Base-by-base conservation (phyloP, 1,140 invertebrate species). In the Panagrolaimus sp. region DNA sequence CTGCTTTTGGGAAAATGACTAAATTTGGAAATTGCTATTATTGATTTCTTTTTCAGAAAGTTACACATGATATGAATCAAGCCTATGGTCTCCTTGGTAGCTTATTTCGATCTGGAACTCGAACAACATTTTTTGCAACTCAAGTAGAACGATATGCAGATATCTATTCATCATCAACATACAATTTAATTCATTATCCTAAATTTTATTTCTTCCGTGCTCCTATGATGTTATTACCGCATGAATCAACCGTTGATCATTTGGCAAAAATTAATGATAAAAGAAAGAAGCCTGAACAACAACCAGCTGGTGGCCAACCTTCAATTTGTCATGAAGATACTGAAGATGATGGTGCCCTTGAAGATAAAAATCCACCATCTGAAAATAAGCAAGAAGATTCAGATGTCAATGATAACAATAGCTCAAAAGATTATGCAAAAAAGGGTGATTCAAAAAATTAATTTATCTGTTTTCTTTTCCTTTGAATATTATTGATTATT, bases 51-150 rank as follows among this genome's bases (percentile, higher is more conserved):
- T 46, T 72, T 13, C 11, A 53, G 27, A 91, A 95, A 83, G 91
- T 94, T 0, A 95, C 93, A 0, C 93, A 98, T 85, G 92, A 96
- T 86, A 96, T 99, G 92, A 96, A 98, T 84, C 89, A 97, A 84
- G 88, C 92, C 1, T 99, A 98, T 84, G 95, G 96, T 47, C 92
- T 96, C 88, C 89, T 97, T 85, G 96, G 96, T 16, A 96, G 92
- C 66, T 86, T 98, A 2, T 99, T 99, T 85, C 88, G 96, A 67
- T 85, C 84, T 77, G 87, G 95, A 31, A 96, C 93, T 44, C 87
- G 94, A 46, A 95, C 98, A 85, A 98, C 95, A 0, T 98, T 98
- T 85, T 98, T 99, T 86, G 95, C 94, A 38, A 92, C 91, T 71
- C 92, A 96, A 87, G 85, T 96, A 66, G 91, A 93, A 63, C 89